A percentile compares a stretch with the other conserved stretches of the same genome.
Conservation (phyloP, 2,113 vertebrate genomes). For the Hypocryptadius cinnamomeus region DNA sequence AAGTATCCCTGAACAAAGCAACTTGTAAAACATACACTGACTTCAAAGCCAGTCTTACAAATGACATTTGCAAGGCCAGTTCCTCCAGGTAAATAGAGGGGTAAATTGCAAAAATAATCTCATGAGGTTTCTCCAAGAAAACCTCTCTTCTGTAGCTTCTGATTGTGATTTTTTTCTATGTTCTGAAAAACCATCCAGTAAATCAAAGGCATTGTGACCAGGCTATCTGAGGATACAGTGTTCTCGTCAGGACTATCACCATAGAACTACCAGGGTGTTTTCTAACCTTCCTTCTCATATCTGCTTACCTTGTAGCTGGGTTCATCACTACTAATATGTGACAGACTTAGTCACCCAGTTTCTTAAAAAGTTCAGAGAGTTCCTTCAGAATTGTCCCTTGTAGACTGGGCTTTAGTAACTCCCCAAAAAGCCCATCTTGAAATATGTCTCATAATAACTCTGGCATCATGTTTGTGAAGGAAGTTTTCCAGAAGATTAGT, state of each 20-base stretch:
- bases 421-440: not conserved
- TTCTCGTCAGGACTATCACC: not conserved
- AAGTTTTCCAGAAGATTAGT: not conserved
- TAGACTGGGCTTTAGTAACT: not conserved
- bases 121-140: not conserved
- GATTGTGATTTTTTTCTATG: not conserved
- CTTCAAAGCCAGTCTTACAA: not conserved
- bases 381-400: not conserved
- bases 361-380: not conserved
- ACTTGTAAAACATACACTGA: not conserved
- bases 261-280: not conserved
- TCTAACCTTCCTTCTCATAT: not conserved
- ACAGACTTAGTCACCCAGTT: not conserved
- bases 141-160: not conserved
- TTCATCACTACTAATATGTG: not conserved
- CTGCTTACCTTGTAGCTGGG: not conserved
- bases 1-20: not conserved
- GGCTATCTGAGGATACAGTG: not conserved
- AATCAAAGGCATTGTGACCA: not conserved
- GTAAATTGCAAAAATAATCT: not conserved
- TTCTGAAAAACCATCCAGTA: not conserved
- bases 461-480: not conserved
- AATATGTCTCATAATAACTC: not conserved
- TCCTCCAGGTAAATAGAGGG: not conserved
- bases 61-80: not conserved